phyloP scores from a whole-genome alignment of 2,888 invertebrate genomes.

The Ophraella communa region DNA sequence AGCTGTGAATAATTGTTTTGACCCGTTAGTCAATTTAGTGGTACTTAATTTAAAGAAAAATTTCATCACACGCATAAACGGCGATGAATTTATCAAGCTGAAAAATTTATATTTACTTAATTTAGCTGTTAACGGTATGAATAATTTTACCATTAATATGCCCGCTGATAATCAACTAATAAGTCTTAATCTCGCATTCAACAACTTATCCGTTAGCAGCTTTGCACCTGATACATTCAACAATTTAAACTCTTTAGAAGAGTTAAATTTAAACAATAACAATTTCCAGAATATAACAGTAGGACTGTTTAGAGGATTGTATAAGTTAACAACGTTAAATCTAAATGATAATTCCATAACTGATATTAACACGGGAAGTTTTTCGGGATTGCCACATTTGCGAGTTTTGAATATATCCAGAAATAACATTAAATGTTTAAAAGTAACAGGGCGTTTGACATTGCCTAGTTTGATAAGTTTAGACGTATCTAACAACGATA shows the following conservation, averaged over 20 bases:
- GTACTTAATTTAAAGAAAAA: slow-evolving; percentile 47
- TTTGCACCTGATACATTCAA: slow-evolving; percentile 45
- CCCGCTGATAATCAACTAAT: slow-evolving; percentile 49
- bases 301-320: slow-evolving; percentile 48
- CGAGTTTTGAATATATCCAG: slow-evolving; percentile 49
- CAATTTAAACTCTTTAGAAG: slow-evolving; percentile 48
- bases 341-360: slow-evolving; percentile 50
- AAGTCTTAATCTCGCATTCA: slow-evolving; percentile 48
- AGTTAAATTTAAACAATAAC: slow-evolving; percentile 49
- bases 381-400: slow-evolving; percentile 51
- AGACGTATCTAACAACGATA: slow-evolving; percentile 51
- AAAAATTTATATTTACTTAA: slow-evolving; percentile 38
- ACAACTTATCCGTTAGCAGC: slow-evolving; percentile 46
- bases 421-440: slow-evolving; percentile 45
- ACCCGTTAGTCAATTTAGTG: slow-evolving; percentile 37
- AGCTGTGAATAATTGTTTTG: slow-evolving; percentile 20
- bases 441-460: slow-evolving; percentile 49
- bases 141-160: slow-evolving; percentile 43
- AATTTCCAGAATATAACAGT: slow-evolving; percentile 44
- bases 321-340: slow-evolving; percentile 47
- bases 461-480: slow-evolving; percentile 50
- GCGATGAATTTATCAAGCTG: slow-evolving; percentile 44
- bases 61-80: slow-evolving; percentile 34
- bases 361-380: slow-evolving; percentile 49
- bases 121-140: slow-evolving; percentile 48